These are phyloP conservation scores for Cataglyphis albicans DNA, from an alignment of 2,888 invertebrate species.

Conservation along the genomic window DNA sequence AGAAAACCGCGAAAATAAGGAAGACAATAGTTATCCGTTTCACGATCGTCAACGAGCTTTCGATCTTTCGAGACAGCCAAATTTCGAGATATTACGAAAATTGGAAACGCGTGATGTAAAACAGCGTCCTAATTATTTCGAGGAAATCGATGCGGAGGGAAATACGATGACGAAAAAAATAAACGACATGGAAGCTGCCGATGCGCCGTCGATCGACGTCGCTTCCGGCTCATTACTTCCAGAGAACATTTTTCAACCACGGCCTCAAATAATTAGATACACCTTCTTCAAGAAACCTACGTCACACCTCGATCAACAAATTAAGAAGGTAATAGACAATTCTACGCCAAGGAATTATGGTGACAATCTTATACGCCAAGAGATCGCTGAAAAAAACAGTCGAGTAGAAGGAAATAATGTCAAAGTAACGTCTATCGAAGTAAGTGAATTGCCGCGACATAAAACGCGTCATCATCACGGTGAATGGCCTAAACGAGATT, in stretches of 20 bases:
- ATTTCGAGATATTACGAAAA: neutral
- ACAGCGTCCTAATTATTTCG: neutral
- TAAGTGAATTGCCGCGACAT: constrained; percentile 78
- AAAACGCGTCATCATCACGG: constrained; percentile 81
- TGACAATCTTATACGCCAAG: constrained; percentile 67
- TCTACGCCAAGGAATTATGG: constrained; percentile 62
- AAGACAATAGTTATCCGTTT: neutral
- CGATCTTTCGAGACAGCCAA: neutral
- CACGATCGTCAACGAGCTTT: neutral
- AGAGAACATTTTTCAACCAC: constrained; percentile 78
- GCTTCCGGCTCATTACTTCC: constrained; percentile 25
- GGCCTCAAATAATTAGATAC: constrained; percentile 78
- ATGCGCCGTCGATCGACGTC: neutral
- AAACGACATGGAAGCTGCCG: neutral
- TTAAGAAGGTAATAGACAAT: constrained; percentile 22
- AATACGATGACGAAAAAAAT: neutral
- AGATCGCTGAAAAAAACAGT: constrained; percentile 52
- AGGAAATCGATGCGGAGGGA: neutral
- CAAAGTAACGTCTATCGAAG: constrained; percentile 78
- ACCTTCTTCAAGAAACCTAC: constrained; percentile 66
- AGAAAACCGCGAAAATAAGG: neutral
- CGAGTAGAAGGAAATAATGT: constrained; percentile 54
- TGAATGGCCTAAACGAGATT: constrained; percentile 71
- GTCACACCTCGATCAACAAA: neutral
- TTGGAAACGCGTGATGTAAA: constrained; percentile 9